These are phyloP conservation scores for Thymelicus sylvestris DNA, from an alignment of 2,888 invertebrate species.

Conservation along the genomic window DNA sequence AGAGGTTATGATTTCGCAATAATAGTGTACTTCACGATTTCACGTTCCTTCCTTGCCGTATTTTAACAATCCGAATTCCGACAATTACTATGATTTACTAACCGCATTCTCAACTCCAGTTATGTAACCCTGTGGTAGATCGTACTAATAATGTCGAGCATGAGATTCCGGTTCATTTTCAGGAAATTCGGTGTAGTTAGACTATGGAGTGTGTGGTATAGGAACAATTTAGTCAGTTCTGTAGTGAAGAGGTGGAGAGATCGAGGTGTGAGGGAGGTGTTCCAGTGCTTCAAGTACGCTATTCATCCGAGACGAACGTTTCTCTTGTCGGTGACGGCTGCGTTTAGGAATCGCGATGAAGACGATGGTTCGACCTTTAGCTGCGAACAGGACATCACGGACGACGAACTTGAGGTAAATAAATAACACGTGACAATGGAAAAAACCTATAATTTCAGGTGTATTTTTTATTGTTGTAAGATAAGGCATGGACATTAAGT, in stretches of 20 bases:
- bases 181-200: slow-evolving; percentile 64
- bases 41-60: slow-evolving; percentile 24
- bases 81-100: slow-evolving; percentile 31
- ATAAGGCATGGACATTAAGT: neutral
- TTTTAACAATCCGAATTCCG: slow-evolving; percentile 26
- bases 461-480: neutral
- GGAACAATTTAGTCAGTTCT: slow-evolving; percentile 60
- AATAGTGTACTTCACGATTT: slow-evolving; percentile 40
- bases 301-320: slow-evolving; percentile 66
- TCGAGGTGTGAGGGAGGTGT: slow-evolving; percentile 66
- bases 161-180: slow-evolving; percentile 59
- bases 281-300: slow-evolving; percentile 68
- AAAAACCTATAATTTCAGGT: neutral
- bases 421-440: neutral
- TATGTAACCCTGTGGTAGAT: slow-evolving; percentile 22
- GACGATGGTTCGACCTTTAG: slow-evolving; percentile 45
- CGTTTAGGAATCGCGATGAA: slow-evolving; percentile 60
- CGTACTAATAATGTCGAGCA: slow-evolving; percentile 54
- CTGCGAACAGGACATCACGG: slow-evolving; percentile 64
- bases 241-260: slow-evolving; percentile 70
- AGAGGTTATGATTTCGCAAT: slow-evolving; percentile 72
- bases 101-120: slow-evolving; percentile 12
- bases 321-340: slow-evolving; percentile 70
- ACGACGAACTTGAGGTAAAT: slow-evolving; percentile 71
- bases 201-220: slow-evolving; percentile 69